These are phyloP conservation scores for Sinosuthora webbiana DNA, from an alignment of 2,113 vertebrate genomes.

Conservation along the genomic window DNA sequence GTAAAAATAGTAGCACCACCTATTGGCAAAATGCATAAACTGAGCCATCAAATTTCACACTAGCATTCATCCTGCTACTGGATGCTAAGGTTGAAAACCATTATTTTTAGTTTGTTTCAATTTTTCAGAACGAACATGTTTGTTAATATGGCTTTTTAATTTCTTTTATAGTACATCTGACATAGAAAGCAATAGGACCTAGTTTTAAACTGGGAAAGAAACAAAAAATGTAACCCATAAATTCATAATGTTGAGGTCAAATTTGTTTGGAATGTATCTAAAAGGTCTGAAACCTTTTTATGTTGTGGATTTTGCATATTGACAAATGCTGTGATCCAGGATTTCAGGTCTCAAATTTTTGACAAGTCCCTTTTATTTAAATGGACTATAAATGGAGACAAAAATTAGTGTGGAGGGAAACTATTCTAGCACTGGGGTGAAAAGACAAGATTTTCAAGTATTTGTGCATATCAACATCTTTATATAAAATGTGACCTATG, in stretches of 20 bases:
- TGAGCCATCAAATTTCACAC: neutral
- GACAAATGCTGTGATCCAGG: neutral
- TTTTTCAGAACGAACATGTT: neutral
- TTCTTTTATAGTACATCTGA: neutral
- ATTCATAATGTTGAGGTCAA: neutral
- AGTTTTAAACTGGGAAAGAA: neutral
- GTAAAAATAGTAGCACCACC: constrained; percentile 60
- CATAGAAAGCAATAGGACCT: neutral
- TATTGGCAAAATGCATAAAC: constrained; percentile 37
- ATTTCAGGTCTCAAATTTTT: neutral
- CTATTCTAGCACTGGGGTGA: neutral
- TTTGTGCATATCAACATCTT: neutral
- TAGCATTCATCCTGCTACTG: neutral
- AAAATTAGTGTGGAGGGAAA: neutral
- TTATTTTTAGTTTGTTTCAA: neutral
- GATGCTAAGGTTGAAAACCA: neutral
- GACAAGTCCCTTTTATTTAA: neutral
- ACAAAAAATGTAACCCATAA: neutral
- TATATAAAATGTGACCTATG: neutral
- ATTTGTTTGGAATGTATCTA: neutral
- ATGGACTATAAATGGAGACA: neutral
- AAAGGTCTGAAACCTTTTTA: neutral
- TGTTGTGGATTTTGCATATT: neutral
- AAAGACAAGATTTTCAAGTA: neutral
- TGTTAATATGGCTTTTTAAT: neutral